Conservation (phyloP, 2,888 invertebrate species). For the Spilarctia lutea region DNA sequence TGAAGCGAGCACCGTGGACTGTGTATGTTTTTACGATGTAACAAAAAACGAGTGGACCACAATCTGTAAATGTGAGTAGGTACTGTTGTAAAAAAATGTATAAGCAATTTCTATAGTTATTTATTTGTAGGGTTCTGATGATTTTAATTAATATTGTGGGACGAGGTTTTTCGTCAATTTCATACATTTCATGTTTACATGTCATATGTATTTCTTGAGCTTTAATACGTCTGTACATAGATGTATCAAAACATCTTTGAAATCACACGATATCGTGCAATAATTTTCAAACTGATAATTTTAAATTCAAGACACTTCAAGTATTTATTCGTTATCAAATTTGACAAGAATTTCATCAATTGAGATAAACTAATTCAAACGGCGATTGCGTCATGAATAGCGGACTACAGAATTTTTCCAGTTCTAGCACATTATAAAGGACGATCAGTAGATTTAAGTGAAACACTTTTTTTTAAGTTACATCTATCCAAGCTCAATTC, state of each 20-base stretch:
- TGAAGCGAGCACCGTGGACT: slow-evolving; percentile 62
- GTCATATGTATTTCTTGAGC: slow-evolving; percentile 16
- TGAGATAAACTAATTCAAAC: background rate
- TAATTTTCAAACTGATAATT: too few relatives aligned
- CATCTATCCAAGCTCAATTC: slow-evolving; percentile 26
- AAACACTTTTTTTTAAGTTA: slow-evolving; percentile 6
- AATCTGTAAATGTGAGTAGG: slow-evolving; percentile 58
- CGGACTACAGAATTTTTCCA: background rate
- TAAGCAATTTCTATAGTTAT: slow-evolving; percentile 49
- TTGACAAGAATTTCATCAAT: background rate
- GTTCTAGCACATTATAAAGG: background rate
- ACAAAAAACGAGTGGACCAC: slow-evolving; percentile 64
- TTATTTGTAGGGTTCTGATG: slow-evolving; percentile 55
- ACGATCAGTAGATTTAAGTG: background rate
- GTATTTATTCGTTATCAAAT: background rate
- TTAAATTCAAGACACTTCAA: background rate
- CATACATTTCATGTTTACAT: background rate
- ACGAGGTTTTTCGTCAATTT: slow-evolving; percentile 30
- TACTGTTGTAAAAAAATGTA: slow-evolving; percentile 60
- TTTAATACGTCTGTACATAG: background rate
- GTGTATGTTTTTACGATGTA: slow-evolving; percentile 68
- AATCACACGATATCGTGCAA: background rate
- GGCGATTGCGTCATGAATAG: background rate
- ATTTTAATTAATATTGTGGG: slow-evolving; percentile 44
- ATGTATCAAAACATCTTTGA: background rate